phyloP scores from a whole-genome alignment of 2,888 invertebrate genomes.

The Entomobrya proxima region DNA sequence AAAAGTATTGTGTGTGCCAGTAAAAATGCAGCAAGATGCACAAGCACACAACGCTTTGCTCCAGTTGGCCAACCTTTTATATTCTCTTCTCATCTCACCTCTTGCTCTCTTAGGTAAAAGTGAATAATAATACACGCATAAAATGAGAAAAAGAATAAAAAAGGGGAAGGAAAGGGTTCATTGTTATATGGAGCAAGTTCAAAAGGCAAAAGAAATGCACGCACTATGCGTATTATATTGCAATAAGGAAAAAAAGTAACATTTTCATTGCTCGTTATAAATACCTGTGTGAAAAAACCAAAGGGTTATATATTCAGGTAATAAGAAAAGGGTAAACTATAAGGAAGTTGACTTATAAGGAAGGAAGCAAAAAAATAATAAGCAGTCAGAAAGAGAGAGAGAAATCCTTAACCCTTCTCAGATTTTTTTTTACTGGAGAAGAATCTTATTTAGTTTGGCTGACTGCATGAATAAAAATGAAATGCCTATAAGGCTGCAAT shows the following conservation, averaged over 20 bases:
- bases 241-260: background rate
- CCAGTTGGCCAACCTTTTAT: constrained; percentile 40
- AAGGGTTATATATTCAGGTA: background rate
- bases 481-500: background rate
- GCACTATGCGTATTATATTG: background rate
- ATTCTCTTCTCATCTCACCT: constrained; percentile 11
- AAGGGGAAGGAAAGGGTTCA: constrained; percentile 48
- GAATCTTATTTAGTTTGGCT: background rate
- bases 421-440: constrained; percentile 37
- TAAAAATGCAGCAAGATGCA: constrained; percentile 13
- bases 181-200: constrained; percentile 30
- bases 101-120: constrained; percentile 37
- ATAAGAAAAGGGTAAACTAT: constrained; percentile 8
- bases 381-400: too few relatives aligned
- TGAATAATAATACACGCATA: constrained; percentile 10
- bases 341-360: constrained; percentile 38
- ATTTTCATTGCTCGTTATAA: background rate
- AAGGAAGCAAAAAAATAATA: constrained; percentile 46
- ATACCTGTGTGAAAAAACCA: background rate
- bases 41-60: constrained; percentile 15
- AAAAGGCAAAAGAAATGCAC: constrained; percentile 19
- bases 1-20: constrained; percentile 57
- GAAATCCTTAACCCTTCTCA: constrained; percentile 37
- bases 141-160: constrained; percentile 42
- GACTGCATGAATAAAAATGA: constrained; percentile 11